phyloP scores from a whole-genome alignment of 2,113 vertebrate genomes.

The Bettongia penicillata region DNA sequence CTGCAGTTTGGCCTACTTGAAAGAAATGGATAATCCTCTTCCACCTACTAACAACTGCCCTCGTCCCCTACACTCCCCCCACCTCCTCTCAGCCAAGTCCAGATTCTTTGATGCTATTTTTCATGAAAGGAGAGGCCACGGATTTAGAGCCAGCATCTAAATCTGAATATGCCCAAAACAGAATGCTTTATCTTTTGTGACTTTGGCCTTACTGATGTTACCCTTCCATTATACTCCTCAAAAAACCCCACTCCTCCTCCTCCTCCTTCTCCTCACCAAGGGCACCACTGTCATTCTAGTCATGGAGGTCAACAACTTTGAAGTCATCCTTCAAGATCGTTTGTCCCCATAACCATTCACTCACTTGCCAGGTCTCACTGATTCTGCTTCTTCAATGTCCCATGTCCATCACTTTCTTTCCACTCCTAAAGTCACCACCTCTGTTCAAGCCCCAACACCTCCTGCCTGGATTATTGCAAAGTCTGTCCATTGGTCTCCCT shows the following conservation, averaged over 20 bases:
- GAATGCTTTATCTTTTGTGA: not conserved
- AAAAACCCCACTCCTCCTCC: not conserved
- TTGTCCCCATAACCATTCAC: not conserved
- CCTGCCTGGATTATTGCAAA: not conserved
- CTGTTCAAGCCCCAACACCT: not conserved
- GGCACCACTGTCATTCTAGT: not conserved
- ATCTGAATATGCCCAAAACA: not conserved
- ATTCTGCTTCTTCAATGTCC: not conserved
- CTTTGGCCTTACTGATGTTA: not conserved
- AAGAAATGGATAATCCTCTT: not conserved
- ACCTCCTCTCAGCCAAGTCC: not conserved
- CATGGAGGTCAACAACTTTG: not conserved
- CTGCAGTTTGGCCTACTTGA: not conserved
- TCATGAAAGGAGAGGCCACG: not conserved
- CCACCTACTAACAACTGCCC: not conserved
- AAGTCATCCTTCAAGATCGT: not conserved
- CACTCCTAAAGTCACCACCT: not conserved
- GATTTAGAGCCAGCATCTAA: not conserved
- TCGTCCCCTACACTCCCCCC: too few relatives aligned
- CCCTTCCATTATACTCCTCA: not conserved
- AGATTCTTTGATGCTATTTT: not conserved
- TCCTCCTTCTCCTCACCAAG: not conserved
- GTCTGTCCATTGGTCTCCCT: not conserved
- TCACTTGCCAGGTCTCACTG: not conserved
- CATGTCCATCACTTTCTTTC: not conserved